Evolutionary conservation across 2,113 vertebrate species (phyloP), one percentile per base, ranked within the genome.

Genomic region (Noctilio leporinus): DNA sequence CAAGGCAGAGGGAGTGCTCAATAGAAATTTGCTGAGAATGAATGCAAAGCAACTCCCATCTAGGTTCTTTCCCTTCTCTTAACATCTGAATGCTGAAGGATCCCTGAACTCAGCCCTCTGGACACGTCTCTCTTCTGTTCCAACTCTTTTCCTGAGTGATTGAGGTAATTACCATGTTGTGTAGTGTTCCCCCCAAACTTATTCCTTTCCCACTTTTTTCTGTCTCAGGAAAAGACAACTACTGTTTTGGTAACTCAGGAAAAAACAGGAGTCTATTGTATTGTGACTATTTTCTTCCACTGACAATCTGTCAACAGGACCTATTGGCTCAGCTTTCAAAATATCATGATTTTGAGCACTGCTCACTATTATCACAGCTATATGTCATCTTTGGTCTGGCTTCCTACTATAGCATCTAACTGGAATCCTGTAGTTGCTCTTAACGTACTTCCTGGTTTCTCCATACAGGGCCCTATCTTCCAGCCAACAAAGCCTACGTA

Each of bases 91-190:
- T 17, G 38, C 10, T 47, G n/a, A 22, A 4, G 1, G 49, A 14
- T 47, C 62, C 59, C 59, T 59, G 10, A 62, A 33, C 53, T 95
- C 38, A 51, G 75, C 40, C 20, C 15, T 57, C 55, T 5, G 19
- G 24, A 10, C 35, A 16, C 62, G 77, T 59, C 35, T 20, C 15
- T 51, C 51, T 69, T 26, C 26, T 49, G 62, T 57, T 59, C 24
- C 49, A 24, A 5, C 28, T 33, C 51, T 30, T 59, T 8, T 10
- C 38, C 24, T 30, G 19, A 28, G 40, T 16, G 40, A 67, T 1
- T 10, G 1, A 4, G 3, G 8, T 28, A 26, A 47, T 20, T 28
- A 7, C n/a, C 5, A 5, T 1, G 70, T 43, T 53, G 49, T 0
- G 1, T 1, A 28, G 0, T 7, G 30, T 16, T 55, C 3, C 8